phyloP scores from a whole-genome alignment of 2,888 invertebrate species.

The Eristalinus sepulchralis region DNA sequence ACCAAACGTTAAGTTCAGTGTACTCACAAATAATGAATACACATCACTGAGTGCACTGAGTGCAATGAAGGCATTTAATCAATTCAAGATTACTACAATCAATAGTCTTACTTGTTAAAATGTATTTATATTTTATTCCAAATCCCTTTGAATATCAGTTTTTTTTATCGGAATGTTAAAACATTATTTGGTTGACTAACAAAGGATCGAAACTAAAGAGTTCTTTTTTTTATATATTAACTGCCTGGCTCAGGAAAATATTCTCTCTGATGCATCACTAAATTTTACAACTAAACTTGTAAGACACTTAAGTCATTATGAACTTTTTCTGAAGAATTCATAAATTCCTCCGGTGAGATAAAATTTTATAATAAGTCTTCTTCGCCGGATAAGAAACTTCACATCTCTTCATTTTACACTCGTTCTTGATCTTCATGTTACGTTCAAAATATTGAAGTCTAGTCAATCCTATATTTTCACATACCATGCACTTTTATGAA shows the following conservation, averaged over 20 bases:
- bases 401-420: neutral
- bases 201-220: neutral
- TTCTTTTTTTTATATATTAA: neutral
- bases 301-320: neutral
- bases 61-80: neutral
- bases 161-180: neutral
- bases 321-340: neutral
- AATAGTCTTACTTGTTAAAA: neutral
- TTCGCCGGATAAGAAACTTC: neutral
- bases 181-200: neutral
- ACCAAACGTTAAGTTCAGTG: neutral
- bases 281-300: conserved; percentile 7
- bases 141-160: neutral
- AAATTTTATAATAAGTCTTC: neutral
- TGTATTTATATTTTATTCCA: neutral
- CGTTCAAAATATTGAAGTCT: no score
- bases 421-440: neutral
- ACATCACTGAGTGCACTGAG: neutral
- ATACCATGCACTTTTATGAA: no score
- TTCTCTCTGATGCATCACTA: neutral
- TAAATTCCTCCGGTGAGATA: neutral
- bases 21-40: neutral
- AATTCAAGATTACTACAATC: neutral
- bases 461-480: no score
- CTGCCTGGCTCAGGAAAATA: no score